These are phyloP conservation scores for Diarsia brunnea DNA, from an alignment of 2,888 invertebrate species.

Conservation along the genomic window DNA sequence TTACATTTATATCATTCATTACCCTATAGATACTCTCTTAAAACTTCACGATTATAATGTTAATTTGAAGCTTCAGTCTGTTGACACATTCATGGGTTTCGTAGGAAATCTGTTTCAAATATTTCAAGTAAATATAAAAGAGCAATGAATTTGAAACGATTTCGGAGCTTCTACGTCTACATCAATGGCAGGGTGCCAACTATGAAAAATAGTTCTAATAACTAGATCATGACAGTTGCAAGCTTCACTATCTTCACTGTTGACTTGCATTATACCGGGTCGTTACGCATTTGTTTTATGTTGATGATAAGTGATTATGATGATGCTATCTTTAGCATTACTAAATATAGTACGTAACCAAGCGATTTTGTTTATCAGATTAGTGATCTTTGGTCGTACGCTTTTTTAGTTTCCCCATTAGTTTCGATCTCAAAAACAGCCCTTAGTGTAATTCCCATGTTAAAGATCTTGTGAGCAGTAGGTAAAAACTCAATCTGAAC, in stretches of 20 bases:
- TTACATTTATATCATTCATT: constrained; percentile 44
- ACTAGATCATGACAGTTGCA: constrained; percentile 39
- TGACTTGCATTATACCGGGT: constrained; percentile 22
- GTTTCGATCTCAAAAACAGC: neutral
- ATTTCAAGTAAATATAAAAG: constrained; percentile 57
- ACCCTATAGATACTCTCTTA: constrained; percentile 23
- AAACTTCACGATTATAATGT: constrained; percentile 44
- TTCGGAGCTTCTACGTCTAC: constrained; percentile 43
- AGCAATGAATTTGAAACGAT: constrained; percentile 60
- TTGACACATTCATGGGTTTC: constrained; percentile 59
- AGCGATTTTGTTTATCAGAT: neutral
- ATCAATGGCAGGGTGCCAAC: constrained; percentile 61
- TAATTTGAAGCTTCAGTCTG: constrained; percentile 41
- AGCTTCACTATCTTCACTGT: constrained; percentile 9
- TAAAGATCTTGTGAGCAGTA: neutral
- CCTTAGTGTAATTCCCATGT: too few species aligned
- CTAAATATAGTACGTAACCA: neutral
- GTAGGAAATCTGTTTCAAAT: constrained; percentile 54
- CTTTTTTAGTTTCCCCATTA: neutral
- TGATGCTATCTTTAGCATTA: neutral
- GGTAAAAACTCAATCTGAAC: neutral
- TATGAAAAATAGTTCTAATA: constrained; percentile 51
- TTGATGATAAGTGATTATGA: neutral
- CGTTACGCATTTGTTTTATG: neutral
- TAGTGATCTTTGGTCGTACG: neutral